Evolutionary conservation across 2,888 invertebrate genomes (phyloP), one percentile per base, ranked within the genome.

Genomic region (Synanthedon andrenaeformis): DNA sequence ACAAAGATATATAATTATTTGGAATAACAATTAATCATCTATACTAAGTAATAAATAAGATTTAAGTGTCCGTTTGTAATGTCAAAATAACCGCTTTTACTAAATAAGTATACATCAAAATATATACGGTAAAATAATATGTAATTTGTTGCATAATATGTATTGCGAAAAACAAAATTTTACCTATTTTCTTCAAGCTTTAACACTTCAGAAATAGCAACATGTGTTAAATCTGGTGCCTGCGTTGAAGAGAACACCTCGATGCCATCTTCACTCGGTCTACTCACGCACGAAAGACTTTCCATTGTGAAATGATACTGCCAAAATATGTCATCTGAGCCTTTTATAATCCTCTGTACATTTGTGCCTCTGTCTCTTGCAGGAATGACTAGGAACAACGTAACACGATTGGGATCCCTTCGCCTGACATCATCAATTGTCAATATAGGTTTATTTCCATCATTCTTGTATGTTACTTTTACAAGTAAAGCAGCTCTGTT

Each of bases 261-360:
- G 56, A 93, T 74, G 1, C 91, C 92, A 63, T 92, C 91, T 62
- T 94, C 94, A 35, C 79, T 81, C 35, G 93, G 93, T 42, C 89
- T 72, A 11, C 89, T 89, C 0, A 91, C 76, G 57, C 89, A 88
- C 5, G 84, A 78, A 49, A 91, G 89, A 0, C 90, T 89, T 72
- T 94, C 94, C 92, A 94, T 91, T 1, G 90, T 88, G 59, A 89
- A 93, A 67, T 92, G 92, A 64, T 92, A 93, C 66, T 94, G 94
- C 14, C 79, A 68, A 3, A 84, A 90, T 52, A 88, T 76, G 51
- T 85, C 75, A 49, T 89, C 85, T 35, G 66, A 76, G 0, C 93
- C 93, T 56, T 89, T 90, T 6, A 92, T 74, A 0, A 89, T 79
- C 55, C 81, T 84, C 41, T 81, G 77, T 1, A 88, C 72, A 58